Base-by-base conservation (phyloP, 2,113 vertebrate genomes). In the Sarotherodon lohbergeri region DNA sequence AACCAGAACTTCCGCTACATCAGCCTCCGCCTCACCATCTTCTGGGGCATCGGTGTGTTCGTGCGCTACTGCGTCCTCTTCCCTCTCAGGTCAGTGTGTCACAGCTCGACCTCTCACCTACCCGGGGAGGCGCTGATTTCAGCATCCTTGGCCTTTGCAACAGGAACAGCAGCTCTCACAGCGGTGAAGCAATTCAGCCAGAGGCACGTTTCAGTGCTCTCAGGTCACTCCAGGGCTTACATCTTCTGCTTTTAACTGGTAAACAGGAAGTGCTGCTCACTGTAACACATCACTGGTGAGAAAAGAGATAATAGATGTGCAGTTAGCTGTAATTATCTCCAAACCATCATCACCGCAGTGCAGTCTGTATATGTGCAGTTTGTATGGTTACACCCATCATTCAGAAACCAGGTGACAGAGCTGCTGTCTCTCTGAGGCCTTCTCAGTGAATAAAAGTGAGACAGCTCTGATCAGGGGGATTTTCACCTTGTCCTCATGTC, bases 1-100 rank as follows among this genome's bases (percentile, higher is more conserved):
- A 99, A 99, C 68, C 93, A 97, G 89, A 98, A 99, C 95, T 99
- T 99, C 93, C 96, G 96, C 46, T 98, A 99, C 88, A 96, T 99
- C 96, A 99, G 98, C 81, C 94, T 97, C 14, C 96, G 96, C 13
- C 96, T 99, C 91, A 98, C 98, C 12, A 1, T 97, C 17, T 94
- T 99, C 87, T 99, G 98, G 98, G 98, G 96, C 14, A 78, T 99
- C 29, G 98, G 98, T 1, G 97, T 99, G 14, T 61, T 97, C 11
- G 90, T 99, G 4, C 97, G 98, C 6, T 99, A 99, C 92, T 97
- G 97, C 83, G 12, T 99, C 34, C 97, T 99, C 1, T 95, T 98
- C 3, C 98, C 98, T 2, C 95, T 99, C 22, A 97, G 98, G 98
- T 99, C 89, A 91, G 97, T 85, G 7, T 16, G 54, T 27, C 14